These are phyloP conservation scores for Chelmon rostratus DNA, from an alignment of 2,797 vertebrate species.

Conservation along the genomic window DNA sequence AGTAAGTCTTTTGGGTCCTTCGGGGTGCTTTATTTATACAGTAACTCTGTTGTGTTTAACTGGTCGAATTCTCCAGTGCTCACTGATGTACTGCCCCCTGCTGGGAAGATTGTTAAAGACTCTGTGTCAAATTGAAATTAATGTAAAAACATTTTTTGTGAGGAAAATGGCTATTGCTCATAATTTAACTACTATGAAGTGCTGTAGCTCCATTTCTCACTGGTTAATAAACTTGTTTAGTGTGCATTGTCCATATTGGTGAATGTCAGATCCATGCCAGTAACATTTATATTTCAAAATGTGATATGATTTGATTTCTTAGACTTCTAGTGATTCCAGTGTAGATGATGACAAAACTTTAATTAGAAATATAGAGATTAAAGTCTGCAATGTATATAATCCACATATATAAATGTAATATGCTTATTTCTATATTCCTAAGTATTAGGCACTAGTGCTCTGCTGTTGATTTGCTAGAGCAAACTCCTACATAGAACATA, in stretches of 20 bases:
- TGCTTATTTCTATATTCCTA: background rate
- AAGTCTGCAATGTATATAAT: background rate
- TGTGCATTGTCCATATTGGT: background rate
- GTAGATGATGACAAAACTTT: background rate
- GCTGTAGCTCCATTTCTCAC: background rate
- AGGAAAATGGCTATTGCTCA: background rate
- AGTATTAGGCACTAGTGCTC: background rate
- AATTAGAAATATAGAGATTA: background rate
- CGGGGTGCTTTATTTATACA: background rate
- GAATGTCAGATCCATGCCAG: background rate
- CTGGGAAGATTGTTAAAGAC: background rate
- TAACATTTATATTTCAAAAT: background rate
- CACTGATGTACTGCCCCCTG: slow-evolving; percentile 33
- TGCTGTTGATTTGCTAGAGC: background rate
- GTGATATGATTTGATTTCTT: background rate
- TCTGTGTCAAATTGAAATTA: background rate
- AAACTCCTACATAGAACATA: too few species aligned
- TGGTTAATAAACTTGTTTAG: background rate
- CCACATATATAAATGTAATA: background rate
- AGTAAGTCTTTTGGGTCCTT: slow-evolving; percentile 34
- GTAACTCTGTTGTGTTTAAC: slow-evolving; percentile 10
- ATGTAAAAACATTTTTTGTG: background rate
- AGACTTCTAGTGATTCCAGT: background rate
- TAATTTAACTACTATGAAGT: background rate
- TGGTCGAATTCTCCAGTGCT: background rate